Percentiles rank a stretch among this genome's conserved stretches.
Evolutionary conservation across 1,140 invertebrate species (phyloP).

Genomic region (Panulirus ornatus): DNA sequence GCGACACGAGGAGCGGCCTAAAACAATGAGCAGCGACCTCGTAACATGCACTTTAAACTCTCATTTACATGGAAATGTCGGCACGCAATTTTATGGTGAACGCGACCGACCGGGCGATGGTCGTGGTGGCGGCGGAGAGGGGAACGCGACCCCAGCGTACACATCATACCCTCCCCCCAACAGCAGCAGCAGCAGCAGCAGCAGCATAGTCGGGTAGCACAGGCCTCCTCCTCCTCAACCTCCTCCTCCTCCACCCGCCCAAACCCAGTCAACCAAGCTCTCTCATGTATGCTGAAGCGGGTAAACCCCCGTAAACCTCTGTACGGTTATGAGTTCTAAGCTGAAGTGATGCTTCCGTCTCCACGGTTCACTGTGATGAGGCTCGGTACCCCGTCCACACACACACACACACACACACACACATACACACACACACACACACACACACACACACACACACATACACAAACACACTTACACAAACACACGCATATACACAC

Average conservation of each 20-base stretch:
- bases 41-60: slow-evolving; percentile 33
- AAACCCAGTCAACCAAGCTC: too few species aligned
- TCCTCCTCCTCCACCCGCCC: too few species aligned
- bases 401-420: slow-evolving; percentile 24
- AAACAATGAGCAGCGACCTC: slow-evolving; percentile 3
- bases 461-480: not conserved
- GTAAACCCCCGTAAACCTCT: too few species aligned
- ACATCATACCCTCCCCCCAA: not conserved
- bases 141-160: not conserved
- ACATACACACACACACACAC: slow-evolving; percentile 21
- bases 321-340: too few species aligned
- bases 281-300: too few species aligned
- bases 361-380: not conserved
- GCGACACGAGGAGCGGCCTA: not conserved
- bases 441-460: slow-evolving; percentile 18
- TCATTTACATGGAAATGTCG: slow-evolving; percentile 52
- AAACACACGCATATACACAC: too few species aligned
- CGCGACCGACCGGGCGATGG: not conserved
- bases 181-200: not conserved
- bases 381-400: too few species aligned
- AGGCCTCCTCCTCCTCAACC: too few species aligned
- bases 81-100: slow-evolving; percentile 20
- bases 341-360: too few species aligned
- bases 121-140: not conserved
- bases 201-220: too few species aligned